Conservation (phyloP, 2,888 invertebrate genomes). For the Chouioia cunea region DNA sequence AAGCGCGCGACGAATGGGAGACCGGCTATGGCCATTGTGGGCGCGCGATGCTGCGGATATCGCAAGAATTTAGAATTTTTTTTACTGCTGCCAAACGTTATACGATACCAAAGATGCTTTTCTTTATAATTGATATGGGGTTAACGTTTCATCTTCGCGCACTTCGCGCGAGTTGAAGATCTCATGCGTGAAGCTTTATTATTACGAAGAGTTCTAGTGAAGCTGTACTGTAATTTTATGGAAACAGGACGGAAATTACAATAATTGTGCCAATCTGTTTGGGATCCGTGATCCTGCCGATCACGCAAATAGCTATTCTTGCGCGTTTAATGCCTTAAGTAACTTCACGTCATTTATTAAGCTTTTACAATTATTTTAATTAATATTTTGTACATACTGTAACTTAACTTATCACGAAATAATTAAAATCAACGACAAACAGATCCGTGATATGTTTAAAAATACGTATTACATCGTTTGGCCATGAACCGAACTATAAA, state of each 20-base stretch:
- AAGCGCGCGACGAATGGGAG: conserved; percentile 36
- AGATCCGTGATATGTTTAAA: background rate
- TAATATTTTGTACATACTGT: too few species aligned
- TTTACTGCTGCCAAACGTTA: too few species aligned
- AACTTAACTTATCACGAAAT: too few species aligned
- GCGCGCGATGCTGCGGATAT: conserved; percentile 7
- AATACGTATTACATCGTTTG: background rate
- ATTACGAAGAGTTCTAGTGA: conserved; percentile 1
- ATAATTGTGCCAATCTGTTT: conserved; percentile 10
- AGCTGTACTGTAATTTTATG: conserved; percentile 28
- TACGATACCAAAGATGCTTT: too few species aligned
- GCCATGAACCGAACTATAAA: too few species aligned
- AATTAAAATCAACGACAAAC: too few species aligned
- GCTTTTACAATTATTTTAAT: too few species aligned
- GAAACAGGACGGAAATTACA: conserved; percentile 12
- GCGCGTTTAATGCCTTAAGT: background rate
- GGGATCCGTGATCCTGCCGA: background rate
- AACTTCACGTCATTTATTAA: too few species aligned
- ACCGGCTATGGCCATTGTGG: conserved; percentile 44
- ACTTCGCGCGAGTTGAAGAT: background rate
- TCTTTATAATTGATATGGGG: too few species aligned
- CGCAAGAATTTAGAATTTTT: conserved; percentile 27
- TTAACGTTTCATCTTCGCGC: conserved; percentile 8
- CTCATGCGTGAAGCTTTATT: background rate
- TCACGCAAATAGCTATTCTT: conserved; percentile 8